These are phyloP conservation scores for Oppia nitens DNA, from an alignment of 1,140 invertebrate genomes.

Conservation along the genomic window DNA sequence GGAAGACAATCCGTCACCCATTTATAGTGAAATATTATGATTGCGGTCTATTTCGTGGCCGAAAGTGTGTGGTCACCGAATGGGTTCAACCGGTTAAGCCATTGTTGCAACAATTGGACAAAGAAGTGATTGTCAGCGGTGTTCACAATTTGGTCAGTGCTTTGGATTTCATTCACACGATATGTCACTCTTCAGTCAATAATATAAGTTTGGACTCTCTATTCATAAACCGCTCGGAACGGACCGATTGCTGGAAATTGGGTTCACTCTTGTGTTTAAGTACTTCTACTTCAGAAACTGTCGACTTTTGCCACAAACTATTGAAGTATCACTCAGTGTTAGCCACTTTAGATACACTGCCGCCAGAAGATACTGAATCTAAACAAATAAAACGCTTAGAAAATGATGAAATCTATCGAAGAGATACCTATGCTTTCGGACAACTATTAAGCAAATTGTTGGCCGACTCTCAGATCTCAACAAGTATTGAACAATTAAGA, in stretches of 20 bases:
- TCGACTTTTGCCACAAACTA: not conserved
- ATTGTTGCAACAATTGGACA: not conserved
- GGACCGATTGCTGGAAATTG: slow-evolving; percentile 11
- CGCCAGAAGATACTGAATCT: slow-evolving; percentile 4
- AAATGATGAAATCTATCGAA: not conserved
- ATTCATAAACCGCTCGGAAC: slow-evolving; percentile 8
- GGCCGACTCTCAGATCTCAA: not conserved
- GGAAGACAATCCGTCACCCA: slow-evolving; percentile 15
- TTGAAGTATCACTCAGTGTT: not conserved
- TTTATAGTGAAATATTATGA: slow-evolving; percentile 14
- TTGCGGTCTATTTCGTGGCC: not conserved
- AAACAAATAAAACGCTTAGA: not conserved
- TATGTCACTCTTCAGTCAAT: slow-evolving; percentile 5
- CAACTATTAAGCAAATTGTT: slow-evolving; percentile 1
- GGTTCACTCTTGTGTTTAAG: slow-evolving; percentile 8
- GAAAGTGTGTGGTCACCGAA: slow-evolving; percentile 13
- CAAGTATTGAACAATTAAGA: slow-evolving; percentile 1
- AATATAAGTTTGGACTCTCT: slow-evolving; percentile 10
- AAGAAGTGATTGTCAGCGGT: slow-evolving; percentile 1
- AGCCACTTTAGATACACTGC: not conserved
- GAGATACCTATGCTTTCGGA: slow-evolving; percentile 9
- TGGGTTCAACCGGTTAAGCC: not conserved
- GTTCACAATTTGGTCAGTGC: slow-evolving; percentile 8
- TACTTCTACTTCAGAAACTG: not conserved
- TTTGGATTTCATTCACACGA: slow-evolving; percentile 7